Evolutionary conservation across 2,113 vertebrate genomes (phyloP).

Genomic region (Gadus chalcogrammus): DNA sequence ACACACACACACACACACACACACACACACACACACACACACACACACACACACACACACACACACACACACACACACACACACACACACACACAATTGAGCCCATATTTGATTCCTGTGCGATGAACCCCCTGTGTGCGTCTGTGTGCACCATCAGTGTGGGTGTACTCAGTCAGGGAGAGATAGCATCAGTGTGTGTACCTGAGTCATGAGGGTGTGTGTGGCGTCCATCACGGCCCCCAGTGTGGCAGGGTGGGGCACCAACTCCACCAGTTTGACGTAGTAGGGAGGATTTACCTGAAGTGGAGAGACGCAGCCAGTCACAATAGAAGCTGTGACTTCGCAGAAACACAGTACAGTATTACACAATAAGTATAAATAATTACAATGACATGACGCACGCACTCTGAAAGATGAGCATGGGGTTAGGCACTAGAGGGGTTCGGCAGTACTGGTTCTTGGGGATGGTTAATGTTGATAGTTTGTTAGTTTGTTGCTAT

Average conservation of each 20-base stretch:
- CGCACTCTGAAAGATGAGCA: too few relatives aligned
- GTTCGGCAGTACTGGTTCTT: too few relatives aligned
- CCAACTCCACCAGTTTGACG: constrained; percentile 91
- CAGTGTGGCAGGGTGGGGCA: constrained; percentile 89
- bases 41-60: too few relatives aligned
- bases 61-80: not conserved
- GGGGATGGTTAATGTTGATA: too few relatives aligned
- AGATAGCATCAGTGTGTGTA: constrained; percentile 27
- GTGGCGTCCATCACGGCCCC: constrained; percentile 75
- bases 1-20: constrained; percentile 5
- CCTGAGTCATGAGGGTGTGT: constrained; percentile 81
- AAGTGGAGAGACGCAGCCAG: not conserved
- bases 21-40: not conserved
- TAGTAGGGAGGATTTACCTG: constrained; percentile 96
- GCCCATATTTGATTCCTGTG: not conserved
- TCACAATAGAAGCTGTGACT: not conserved
- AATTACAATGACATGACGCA: too few relatives aligned
- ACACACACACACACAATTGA: not conserved
- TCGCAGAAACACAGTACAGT: too few relatives aligned
- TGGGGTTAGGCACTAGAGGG: too few relatives aligned
- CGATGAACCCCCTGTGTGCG: not conserved
- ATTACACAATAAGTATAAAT: too few relatives aligned
- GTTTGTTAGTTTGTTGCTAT: too few relatives aligned
- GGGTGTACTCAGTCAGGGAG: too few relatives aligned
- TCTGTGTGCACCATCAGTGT: not conserved